Conservation (phyloP, 1,140 invertebrate species). For the Lycorma delicatula region DNA sequence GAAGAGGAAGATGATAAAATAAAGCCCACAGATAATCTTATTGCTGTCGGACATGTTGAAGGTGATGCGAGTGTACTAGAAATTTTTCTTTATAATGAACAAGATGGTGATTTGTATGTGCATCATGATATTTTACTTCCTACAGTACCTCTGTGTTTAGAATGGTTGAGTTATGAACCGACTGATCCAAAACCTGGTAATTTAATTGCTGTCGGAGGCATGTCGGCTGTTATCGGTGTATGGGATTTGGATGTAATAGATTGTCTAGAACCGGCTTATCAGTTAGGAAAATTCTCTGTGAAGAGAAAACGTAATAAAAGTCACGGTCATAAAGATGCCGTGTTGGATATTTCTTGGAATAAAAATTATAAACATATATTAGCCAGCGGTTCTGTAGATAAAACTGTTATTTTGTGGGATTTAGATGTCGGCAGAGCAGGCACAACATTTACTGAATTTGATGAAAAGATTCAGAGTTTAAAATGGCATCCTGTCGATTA, state of each 20-base stretch:
- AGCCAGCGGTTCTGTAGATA: conserved; percentile 86
- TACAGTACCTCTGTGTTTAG: conserved; percentile 80
- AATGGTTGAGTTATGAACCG: conserved; percentile 84
- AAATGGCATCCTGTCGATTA: conserved; percentile 79
- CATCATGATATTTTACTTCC: conserved; percentile 88
- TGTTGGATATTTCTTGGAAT: conserved; percentile 90
- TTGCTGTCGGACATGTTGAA: conserved; percentile 78
- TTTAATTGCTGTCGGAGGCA: conserved; percentile 82
- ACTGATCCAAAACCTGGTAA: conserved; percentile 58
- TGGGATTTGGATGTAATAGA: conserved; percentile 95
- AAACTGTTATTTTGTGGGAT: conserved; percentile 88
- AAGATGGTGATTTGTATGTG: conserved; percentile 79
- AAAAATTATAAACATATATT: conserved; percentile 69
- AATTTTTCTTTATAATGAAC: conserved; percentile 86
- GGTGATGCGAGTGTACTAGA: conserved; percentile 77
- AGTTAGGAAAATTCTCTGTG: conserved; percentile 58
- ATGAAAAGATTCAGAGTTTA: conserved; percentile 77
- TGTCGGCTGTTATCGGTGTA: conserved; percentile 84
- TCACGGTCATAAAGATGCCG: conserved; percentile 78
- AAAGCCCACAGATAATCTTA: conserved; percentile 82
- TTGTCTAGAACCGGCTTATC: conserved; percentile 74
- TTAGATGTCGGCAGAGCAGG: conserved; percentile 65
- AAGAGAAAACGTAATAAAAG: conserved; percentile 42
- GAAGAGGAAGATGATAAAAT: conserved; percentile 88
- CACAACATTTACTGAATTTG: conserved; percentile 61